A percentile compares a stretch with the other conserved stretches of the same genome.
Evolutionary conservation across 2,888 invertebrate genomes (phyloP).

Genomic region (Lasioglossum marginatum): DNA sequence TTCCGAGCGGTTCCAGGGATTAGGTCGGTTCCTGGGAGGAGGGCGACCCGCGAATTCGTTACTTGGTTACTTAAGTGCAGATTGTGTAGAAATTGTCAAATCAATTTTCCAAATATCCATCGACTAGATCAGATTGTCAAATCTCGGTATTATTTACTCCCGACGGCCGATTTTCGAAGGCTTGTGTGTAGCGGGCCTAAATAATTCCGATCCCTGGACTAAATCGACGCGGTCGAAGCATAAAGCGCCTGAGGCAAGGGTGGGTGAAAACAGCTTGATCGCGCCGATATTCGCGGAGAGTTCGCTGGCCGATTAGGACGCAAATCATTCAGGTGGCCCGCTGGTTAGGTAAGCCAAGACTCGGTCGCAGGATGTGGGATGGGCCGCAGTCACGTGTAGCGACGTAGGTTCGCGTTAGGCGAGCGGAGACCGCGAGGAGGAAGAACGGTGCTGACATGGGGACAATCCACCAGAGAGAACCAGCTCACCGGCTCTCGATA

Average conservation of each 20-base stretch:
- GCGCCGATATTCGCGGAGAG: conserved; percentile 68
- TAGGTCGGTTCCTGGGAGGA: conserved; percentile 9
- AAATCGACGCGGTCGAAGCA: neutral
- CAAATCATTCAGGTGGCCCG: conserved; percentile 80
- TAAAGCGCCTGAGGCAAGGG: neutral
- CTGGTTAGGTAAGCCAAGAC: conserved; percentile 73
- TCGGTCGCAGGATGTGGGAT: conserved; percentile 73
- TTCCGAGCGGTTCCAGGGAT: conserved; percentile 17
- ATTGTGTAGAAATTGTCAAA: neutral
- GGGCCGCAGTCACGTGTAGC: conserved; percentile 82
- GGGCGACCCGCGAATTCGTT: neutral
- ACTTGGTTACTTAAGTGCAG: neutral
- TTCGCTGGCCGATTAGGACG: conserved; percentile 81
- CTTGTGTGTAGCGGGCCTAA: no score
- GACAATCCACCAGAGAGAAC: conserved; percentile 75
- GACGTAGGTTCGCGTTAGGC: conserved; percentile 79
- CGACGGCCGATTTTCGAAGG: no score
- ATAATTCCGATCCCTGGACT: no score
- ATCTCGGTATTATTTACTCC: no score
- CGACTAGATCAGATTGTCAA: no score
- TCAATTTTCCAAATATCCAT: no score
- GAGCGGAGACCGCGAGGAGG: conserved; percentile 62
- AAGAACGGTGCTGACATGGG: conserved; percentile 76
- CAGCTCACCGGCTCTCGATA: conserved; percentile 56
- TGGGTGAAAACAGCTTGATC: conserved; percentile 11